phyloP scores from a whole-genome alignment of 2,797 vertebrate species.

The Adelosebastes latens region DNA sequence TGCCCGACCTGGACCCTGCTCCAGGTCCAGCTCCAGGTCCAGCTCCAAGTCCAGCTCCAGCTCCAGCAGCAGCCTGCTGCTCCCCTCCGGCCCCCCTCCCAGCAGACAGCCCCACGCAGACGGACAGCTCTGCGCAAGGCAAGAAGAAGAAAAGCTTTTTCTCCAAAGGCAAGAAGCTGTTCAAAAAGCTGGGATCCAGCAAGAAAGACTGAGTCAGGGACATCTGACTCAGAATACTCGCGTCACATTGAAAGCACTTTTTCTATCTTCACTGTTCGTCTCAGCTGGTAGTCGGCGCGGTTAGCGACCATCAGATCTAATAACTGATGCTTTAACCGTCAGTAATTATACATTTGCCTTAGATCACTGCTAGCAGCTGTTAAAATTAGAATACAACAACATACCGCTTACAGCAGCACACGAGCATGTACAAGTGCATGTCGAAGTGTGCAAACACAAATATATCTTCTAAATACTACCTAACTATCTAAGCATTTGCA shows the following conservation, averaged over 20 bases:
- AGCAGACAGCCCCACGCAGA: slow-evolving; percentile 35
- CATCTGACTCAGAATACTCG: background rate
- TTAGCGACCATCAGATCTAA: slow-evolving; percentile 38
- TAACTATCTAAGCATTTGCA: slow-evolving; percentile 39
- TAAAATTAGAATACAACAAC: slow-evolving; percentile 9
- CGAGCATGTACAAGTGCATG: slow-evolving; percentile 67
- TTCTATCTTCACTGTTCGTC: slow-evolving; percentile 37
- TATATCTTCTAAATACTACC: slow-evolving; percentile 27
- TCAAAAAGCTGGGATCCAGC: slow-evolving; percentile 90
- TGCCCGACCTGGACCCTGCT: background rate
- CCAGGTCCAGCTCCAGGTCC: background rate
- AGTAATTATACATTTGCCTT: slow-evolving; percentile 56
- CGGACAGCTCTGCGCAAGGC: slow-evolving; percentile 62
- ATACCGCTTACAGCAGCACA: slow-evolving; percentile 28
- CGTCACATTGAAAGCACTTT: slow-evolving; percentile 74
- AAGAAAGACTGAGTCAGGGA: slow-evolving; percentile 85
- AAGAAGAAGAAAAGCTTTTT: slow-evolving; percentile 92
- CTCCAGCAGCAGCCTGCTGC: slow-evolving; percentile 34
- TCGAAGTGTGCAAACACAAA: slow-evolving; percentile 31
- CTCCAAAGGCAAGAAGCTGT: slow-evolving; percentile 92
- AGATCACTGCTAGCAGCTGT: slow-evolving; percentile 46
- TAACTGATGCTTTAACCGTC: slow-evolving; percentile 33
- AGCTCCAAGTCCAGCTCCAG: slow-evolving; percentile 9
- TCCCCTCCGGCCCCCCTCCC: slow-evolving; percentile 30
- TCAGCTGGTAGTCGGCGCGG: slow-evolving; percentile 6